A percentile compares a stretch with the other conserved stretches of the same genome.
These are phyloP conservation scores for Halcyon senegalensis DNA, from an alignment of 2,113 vertebrate genomes.

Conservation along the genomic window DNA sequence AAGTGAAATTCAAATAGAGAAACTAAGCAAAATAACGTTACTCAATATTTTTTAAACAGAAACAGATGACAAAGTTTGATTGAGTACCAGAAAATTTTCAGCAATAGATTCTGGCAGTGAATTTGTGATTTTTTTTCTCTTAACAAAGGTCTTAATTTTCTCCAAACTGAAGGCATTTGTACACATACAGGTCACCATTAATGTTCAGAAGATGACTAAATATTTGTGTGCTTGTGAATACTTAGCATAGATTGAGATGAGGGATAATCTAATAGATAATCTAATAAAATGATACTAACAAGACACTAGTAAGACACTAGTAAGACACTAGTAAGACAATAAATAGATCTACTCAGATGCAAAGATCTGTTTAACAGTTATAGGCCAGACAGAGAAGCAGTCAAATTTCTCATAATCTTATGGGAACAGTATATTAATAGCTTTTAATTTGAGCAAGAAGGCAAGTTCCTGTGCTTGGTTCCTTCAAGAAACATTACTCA, in stretches of 20 bases:
- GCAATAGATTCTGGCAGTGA: background rate
- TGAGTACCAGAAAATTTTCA: background rate
- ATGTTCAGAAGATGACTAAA: background rate
- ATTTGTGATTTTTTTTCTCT: accelerated
- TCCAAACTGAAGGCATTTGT: background rate
- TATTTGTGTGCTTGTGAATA: background rate
- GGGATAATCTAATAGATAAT: background rate
- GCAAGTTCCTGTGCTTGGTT: background rate
- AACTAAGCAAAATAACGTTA: background rate
- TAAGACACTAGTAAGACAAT: no score
- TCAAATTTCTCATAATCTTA: background rate
- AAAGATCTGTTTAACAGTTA: background rate
- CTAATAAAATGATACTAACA: no score
- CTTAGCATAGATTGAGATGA: background rate
- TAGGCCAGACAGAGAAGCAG: background rate
- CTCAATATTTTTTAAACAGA: background rate
- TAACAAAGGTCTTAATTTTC: background rate
- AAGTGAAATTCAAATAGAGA: background rate
- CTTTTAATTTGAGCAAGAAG: background rate
- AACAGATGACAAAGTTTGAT: background rate
- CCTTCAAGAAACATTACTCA: background rate
- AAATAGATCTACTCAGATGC: background rate
- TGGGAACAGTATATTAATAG: accelerated
- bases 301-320: no score
- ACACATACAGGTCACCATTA: background rate